Conservation (phyloP, 2,888 invertebrate species). For the Tribolium freemani region DNA sequence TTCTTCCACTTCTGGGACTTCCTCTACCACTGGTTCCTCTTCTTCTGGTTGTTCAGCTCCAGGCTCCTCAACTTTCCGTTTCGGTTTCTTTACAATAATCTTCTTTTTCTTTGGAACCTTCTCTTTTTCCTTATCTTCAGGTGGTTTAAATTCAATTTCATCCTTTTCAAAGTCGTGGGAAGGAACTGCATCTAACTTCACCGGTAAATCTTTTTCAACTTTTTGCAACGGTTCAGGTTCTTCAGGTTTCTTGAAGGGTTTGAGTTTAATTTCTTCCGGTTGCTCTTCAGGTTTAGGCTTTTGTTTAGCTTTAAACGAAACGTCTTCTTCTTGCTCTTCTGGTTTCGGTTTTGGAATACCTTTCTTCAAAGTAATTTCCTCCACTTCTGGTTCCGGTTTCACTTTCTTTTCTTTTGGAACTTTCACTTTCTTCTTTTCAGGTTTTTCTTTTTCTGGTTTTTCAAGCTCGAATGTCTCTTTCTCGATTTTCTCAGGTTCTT, state of each 20-base stretch:
- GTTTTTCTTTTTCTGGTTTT: constrained; percentile 57
- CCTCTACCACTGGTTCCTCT: constrained; percentile 50
- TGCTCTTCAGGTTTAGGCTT: constrained; percentile 49
- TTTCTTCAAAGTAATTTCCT: constrained; percentile 50
- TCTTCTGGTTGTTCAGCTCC: constrained; percentile 38
- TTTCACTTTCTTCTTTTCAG: constrained; percentile 57
- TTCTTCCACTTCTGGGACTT: constrained; percentile 46
- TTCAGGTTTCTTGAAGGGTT: constrained; percentile 56
- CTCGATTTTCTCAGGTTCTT: constrained; percentile 63
- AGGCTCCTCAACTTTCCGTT: constrained; percentile 37
- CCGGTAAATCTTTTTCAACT: constrained; percentile 9
- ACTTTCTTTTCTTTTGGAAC: constrained; percentile 64
- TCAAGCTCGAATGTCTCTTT: constrained; percentile 60
- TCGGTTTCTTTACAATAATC: constrained; percentile 35
- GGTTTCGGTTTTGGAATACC: constrained; percentile 53
- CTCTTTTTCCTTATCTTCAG: constrained; percentile 57
- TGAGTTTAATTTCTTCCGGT: constrained; percentile 53
- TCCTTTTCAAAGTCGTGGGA: constrained; percentile 45
- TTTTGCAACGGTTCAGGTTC: constrained; percentile 46
- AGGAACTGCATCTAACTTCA: constrained; percentile 32
- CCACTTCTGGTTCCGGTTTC: constrained; percentile 55
- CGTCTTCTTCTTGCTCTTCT: constrained; percentile 62
- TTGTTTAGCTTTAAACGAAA: constrained; percentile 57
- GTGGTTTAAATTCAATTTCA: constrained; percentile 46
- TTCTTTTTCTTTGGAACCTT: constrained; percentile 39